Percentiles rank a stretch among this genome's conserved stretches.
Evolutionary conservation across 2,113 vertebrate species (phyloP).

Genomic region (Crotalus horridus): DNA sequence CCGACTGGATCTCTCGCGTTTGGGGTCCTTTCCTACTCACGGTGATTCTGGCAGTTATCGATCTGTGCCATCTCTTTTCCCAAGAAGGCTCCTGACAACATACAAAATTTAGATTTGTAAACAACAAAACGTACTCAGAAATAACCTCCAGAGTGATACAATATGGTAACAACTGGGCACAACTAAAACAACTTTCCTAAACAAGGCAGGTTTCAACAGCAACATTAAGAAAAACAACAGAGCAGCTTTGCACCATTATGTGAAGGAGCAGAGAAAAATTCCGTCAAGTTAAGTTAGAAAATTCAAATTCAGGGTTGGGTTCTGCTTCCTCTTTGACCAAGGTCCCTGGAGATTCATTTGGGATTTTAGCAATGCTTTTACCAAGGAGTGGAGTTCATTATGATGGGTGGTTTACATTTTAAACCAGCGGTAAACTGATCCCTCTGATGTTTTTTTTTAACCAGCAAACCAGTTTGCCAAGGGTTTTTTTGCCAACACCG

Average conservation of each 20-base stretch:
- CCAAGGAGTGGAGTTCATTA: background rate
- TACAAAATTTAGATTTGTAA: background rate
- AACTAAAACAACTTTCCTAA: background rate
- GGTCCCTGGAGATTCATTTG: background rate
- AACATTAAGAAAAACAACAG: background rate
- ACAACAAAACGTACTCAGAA: background rate
- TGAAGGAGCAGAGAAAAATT: background rate
- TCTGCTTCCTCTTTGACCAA: background rate
- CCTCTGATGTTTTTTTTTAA: background rate
- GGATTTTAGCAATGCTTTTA: background rate
- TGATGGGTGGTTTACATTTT: background rate
- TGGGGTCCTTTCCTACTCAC: background rate
- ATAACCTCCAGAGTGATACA: background rate
- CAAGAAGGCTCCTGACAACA: background rate
- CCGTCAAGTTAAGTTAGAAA: background rate
- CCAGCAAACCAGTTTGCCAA: background rate
- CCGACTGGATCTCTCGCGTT: fast-evolving
- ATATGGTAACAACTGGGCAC: background rate
- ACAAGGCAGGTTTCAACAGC: background rate
- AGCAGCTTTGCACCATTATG: background rate
- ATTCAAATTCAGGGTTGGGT: background rate
- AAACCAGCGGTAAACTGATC: background rate
- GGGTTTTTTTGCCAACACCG: background rate
- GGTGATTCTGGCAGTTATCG: background rate
- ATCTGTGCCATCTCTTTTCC: background rate